These are phyloP conservation scores for Petrocephalus microphthalmus DNA, from an alignment of 2,113 vertebrate species.

Conservation along the genomic window DNA sequence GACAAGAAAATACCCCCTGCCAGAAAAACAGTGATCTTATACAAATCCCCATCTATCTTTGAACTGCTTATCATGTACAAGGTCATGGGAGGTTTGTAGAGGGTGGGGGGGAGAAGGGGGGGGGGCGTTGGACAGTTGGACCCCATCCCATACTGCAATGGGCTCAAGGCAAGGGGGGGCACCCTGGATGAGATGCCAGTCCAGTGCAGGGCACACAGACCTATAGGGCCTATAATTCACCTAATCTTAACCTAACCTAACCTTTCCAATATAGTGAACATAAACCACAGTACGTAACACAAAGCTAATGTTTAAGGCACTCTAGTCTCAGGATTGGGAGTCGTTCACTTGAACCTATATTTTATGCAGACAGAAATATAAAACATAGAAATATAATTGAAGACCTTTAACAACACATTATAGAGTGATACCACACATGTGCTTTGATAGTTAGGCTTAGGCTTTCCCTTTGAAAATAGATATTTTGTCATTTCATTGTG, in stretches of 20 bases:
- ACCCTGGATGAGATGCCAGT: not conserved
- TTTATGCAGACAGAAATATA: not conserved
- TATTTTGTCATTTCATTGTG: not conserved
- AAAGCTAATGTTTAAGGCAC: not conserved
- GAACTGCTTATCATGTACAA: not conserved
- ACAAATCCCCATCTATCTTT: not conserved
- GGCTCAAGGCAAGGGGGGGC: not conserved
- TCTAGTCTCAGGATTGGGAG: not conserved
- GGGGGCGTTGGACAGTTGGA: not conserved
- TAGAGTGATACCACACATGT: not conserved
- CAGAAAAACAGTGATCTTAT: not conserved
- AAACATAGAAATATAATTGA: not conserved
- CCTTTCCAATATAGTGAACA: not conserved
- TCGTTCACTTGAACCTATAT: not conserved
- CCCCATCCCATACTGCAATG: not conserved
- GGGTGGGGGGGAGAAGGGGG: no score
- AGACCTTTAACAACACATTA: not conserved
- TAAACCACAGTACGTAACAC: not conserved
- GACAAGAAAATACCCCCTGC: not conserved
- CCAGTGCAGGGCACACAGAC: not conserved
- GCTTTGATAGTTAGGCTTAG: not conserved
- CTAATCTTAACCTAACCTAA: not conserved
- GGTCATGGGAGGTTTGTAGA: not conserved
- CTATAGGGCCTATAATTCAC: not conserved
- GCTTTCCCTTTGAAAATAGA: not conserved